Base-by-base conservation (phyloP, 2,888 invertebrate genomes). In the Suillia variegata region DNA sequence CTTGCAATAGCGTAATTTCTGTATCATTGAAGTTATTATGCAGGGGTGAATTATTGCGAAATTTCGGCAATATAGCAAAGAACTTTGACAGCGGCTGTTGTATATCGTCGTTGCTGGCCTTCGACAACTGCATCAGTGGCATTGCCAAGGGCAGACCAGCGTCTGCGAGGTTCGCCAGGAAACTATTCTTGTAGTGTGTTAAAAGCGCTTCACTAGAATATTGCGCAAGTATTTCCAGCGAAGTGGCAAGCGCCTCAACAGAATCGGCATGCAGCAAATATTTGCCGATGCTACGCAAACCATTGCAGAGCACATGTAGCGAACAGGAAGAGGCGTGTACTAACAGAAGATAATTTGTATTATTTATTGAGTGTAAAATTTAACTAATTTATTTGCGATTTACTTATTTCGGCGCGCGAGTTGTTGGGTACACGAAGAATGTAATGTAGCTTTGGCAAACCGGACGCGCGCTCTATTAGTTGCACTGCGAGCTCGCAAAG, bases 11-110 rank as follows among this genome's bases (percentile, higher is more conserved):
- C 49, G 57, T 64, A 33, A 72, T 70, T 54, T 72, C 67, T 8
- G 65, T 60, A 49, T 70, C 68, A 45, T 70, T 69, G 2, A 70
- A 59, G 49, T 66, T 67, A 58, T 62, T 62, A 38, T 64, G 64
- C 31, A 72, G 58, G 21, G 67, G 63, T 26, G 47, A 55, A 55
- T 69, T 69, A 45, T 68, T 67, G 4, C 71, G 69, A 64, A 66
- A 71, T 59, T 67, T 69, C 17, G 71, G 71, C 47, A 66, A 63
- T 45, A 71, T 58, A 12, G 62, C 47, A 58, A 62, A 61, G 48
- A 62, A 68, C 13, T 59, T 52, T 1, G 48, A 24, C 1, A 54
- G 13, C 13, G 26, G 26, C 26, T 26, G 26, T 10, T 26, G 26
- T 10, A 26, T 26, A 10, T 26, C 26, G n/a, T n/a, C n/a, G n/a